Conservation (phyloP, 2,888 invertebrate species). For the Priapulus caudatus region DNA sequence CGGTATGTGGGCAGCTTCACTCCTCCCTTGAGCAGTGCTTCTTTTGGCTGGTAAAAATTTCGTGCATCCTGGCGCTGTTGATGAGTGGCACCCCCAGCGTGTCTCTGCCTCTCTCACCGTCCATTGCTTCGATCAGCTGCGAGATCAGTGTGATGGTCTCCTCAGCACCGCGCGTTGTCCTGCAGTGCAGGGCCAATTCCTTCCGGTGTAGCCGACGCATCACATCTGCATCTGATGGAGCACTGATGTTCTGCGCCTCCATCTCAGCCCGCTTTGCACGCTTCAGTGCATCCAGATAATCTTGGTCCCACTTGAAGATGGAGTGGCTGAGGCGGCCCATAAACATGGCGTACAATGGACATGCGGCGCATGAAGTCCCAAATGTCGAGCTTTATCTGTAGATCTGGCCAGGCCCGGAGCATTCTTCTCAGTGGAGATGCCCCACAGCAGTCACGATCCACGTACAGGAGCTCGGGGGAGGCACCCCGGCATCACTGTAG, state of each 20-base stretch:
- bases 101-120: constrained; percentile 16
- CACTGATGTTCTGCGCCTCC: background rate
- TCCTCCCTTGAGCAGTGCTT: constrained; percentile 22
- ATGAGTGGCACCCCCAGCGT: constrained; percentile 20
- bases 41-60: constrained; percentile 19
- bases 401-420: too few relatives aligned
- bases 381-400: constrained; percentile 23
- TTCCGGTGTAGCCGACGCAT: constrained; percentile 11
- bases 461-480: constrained; percentile 24
- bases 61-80: constrained; percentile 15
- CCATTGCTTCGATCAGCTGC: constrained; percentile 16
- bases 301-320: constrained; percentile 20
- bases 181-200: constrained; percentile 21
- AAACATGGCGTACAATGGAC: constrained; percentile 21
- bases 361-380: constrained; percentile 25
- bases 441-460: constrained; percentile 26
- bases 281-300: constrained; percentile 15
- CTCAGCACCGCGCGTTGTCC: constrained; percentile 18
- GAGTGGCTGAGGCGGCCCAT: constrained; percentile 19
- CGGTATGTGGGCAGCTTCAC: constrained; percentile 19
- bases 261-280: constrained; percentile 20
- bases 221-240: constrained; percentile 17
- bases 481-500: constrained; percentile 16
- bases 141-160: constrained; percentile 14
- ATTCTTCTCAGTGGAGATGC: too few relatives aligned